Base-by-base conservation (phyloP, 1,140 invertebrate species). In the Bombus pyrosoma region DNA sequence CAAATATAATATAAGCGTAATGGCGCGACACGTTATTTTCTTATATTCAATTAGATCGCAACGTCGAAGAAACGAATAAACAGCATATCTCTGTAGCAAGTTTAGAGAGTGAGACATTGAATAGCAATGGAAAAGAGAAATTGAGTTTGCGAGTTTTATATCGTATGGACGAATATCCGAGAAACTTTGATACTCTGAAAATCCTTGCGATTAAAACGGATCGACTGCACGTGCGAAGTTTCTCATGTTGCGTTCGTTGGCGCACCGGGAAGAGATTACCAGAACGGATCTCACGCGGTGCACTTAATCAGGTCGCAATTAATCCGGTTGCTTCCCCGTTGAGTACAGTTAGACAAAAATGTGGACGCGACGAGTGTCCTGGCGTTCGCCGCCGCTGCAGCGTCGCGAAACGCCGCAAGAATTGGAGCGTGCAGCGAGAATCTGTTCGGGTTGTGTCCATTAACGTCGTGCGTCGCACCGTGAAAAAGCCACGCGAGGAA, bases 401-500 rank as follows among this genome's bases (percentile, higher is more conserved):
- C 47, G 47, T 53, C 47, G 47, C 47, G 18, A 53, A 53, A 22
- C 47, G 18, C 18, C 8, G 47, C 47, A 0, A 53, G 47, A 94
- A 94, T 93, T 94, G 92, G 94, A 94, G 93, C 94, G 93, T 91
- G 92, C 69, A 85, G 47, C 47, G 47, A 2, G 47, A 53, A 22
- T 82, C 83, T 83, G 84, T 47, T 53, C 47, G 47, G 47, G 0
- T 22, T 53, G 83, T 87, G 90, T 91, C 91, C 92, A 93, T 93
- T 94, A 93, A 93, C 82, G 81, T 90, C 83, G 90, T 86, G 89
- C 86, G 87, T 87, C 82, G 81, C 85, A 83, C 66, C 87, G 87
- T 92, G 88, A 94, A 94, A 93, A 93, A 94, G 89, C 5, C 6
- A 22, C 47, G 18, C 47, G 47, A 53, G 6, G 47, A 22, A 53